A percentile compares a stretch with the other conserved stretches of the same genome.
Conservation (phyloP, 2,888 invertebrate genomes). For the Volucella bombylans region DNA sequence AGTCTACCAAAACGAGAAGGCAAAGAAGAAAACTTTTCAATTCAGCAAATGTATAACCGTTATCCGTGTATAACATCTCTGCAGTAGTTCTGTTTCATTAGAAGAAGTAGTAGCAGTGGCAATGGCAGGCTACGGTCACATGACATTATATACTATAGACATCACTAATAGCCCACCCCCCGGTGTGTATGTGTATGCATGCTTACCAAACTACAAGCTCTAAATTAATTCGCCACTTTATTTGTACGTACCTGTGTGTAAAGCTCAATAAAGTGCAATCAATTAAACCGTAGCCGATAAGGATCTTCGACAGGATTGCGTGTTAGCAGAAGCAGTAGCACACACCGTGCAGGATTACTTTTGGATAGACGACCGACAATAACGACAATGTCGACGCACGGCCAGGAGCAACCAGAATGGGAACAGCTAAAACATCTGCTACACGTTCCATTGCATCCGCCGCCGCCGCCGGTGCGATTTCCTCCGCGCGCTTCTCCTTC, state of each 20-base stretch:
- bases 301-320: conserved; percentile 74
- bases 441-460: conserved; percentile 56
- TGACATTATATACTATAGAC: conserved; percentile 1
- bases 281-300: conserved; percentile 71
- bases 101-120: conserved; percentile 15
- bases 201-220: conserved; percentile 63
- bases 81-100: conserved; percentile 17
- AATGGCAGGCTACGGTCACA: conserved; percentile 1
- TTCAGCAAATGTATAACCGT: conserved; percentile 59
- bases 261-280: conserved; percentile 74
- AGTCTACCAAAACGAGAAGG: not conserved
- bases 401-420: not conserved
- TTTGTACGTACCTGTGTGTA: conserved; percentile 66
- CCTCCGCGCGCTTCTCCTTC: not conserved
- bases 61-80: conserved; percentile 67
- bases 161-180: conserved; percentile 55
- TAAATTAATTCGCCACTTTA: conserved; percentile 74
- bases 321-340: conserved; percentile 45
- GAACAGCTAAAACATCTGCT: conserved; percentile 60
- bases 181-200: not conserved
- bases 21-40: conserved; percentile 65
- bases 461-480: not conserved
- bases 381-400: not conserved
- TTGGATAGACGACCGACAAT: conserved; percentile 11
- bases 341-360: conserved; percentile 47